Percentiles rank a stretch among this genome's conserved stretches.
Evolutionary conservation across 1,140 invertebrate genomes (phyloP).

Genomic region (Drosophila orena): DNA sequence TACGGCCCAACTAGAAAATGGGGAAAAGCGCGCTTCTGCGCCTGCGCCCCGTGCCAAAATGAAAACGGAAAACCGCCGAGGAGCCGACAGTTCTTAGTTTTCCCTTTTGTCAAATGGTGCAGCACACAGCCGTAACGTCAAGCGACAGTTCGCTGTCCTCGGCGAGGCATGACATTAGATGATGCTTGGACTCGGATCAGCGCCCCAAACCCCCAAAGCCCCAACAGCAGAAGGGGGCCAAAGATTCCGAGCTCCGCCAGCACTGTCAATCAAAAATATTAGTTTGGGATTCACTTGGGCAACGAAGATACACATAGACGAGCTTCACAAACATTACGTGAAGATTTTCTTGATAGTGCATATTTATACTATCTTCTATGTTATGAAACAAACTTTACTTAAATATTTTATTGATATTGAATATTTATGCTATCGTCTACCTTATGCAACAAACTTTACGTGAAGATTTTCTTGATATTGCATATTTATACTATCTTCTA

Average conservation of each 20-base stretch:
- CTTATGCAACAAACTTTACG: no score
- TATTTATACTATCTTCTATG: no score
- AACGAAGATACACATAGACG: no score
- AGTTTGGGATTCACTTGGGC: background rate
- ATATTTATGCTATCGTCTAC: no score
- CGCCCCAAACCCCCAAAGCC: conserved; percentile 32
- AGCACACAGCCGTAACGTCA: conserved; percentile 39
- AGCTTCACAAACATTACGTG: no score
- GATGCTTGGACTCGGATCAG: conserved; percentile 43
- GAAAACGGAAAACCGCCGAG: conserved; percentile 24
- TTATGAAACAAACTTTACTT: no score
- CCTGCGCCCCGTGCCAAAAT: conserved; percentile 35
- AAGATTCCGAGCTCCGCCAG: conserved; percentile 4
- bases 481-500: no score
- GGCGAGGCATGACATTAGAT: conserved; percentile 61
- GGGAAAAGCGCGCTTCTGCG: conserved; percentile 14
- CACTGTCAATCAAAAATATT: conserved; percentile 49
- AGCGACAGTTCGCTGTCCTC: conserved; percentile 55
- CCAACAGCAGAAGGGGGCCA: conserved; percentile 4
- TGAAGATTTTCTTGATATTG: no score
- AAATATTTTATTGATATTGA: no score
- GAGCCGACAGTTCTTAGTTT: conserved; percentile 23
- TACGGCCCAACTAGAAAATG: conserved; percentile 6
- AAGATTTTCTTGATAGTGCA: no score
- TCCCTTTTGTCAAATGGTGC: conserved; percentile 54